A percentile compares a stretch with the other conserved stretches of the same genome.
phyloP scores from a whole-genome alignment of 2,113 vertebrate genomes.

The Anolis carolinensis region DNA sequence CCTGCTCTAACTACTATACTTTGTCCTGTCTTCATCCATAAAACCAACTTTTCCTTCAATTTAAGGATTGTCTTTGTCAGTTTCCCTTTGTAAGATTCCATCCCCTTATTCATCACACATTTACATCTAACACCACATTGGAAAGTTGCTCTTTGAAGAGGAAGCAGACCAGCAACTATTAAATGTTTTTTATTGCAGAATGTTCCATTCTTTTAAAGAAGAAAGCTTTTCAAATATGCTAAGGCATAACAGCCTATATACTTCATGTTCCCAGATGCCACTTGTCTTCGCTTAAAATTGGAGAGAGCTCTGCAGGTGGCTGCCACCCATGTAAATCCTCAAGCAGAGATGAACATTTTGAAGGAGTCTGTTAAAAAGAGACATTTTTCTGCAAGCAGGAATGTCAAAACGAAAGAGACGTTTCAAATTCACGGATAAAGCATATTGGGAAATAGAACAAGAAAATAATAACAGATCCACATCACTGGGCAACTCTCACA shows the following conservation, averaged over 20 bases:
- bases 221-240: not conserved
- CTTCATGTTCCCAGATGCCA: not conserved
- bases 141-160: too few relatives aligned
- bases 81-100: too few relatives aligned
- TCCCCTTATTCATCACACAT: too few relatives aligned
- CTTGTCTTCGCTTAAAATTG: not conserved
- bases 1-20: too few relatives aligned
- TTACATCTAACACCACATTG: too few relatives aligned
- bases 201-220: not conserved
- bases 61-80: too few relatives aligned
- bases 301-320: not conserved
- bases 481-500: accelerated
- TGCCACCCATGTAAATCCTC: not conserved
- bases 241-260: not conserved
- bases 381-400: not conserved
- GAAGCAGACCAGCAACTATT: too few relatives aligned
- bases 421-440: accelerated
- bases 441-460: slow-evolving; percentile 11
- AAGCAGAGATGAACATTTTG: not conserved
- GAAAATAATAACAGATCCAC: accelerated
- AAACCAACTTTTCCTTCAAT: too few relatives aligned
- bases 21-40: too few relatives aligned
- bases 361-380: not conserved
- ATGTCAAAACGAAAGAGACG: not conserved
- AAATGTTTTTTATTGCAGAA: too few relatives aligned